Percentiles rank a stretch among this genome's conserved stretches.
Evolutionary conservation across 2,888 invertebrate species (phyloP).

Genomic region (Minunthozetes semirufus): DNA sequence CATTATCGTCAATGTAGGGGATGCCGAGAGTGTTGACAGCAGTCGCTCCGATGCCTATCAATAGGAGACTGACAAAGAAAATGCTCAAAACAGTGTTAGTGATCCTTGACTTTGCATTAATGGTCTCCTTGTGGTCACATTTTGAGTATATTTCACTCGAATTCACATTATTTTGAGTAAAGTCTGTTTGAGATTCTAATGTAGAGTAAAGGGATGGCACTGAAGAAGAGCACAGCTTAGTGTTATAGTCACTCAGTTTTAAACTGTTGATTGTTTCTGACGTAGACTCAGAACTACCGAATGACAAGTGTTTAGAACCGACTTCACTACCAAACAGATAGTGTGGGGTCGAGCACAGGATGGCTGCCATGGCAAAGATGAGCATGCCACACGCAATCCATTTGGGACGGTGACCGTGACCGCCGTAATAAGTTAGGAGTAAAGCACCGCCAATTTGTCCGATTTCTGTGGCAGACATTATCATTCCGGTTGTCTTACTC

Average conservation of each 20-base stretch:
- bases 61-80: conserved; percentile 76
- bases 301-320: not conserved
- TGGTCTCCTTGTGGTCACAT: conserved; percentile 30
- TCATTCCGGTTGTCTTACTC: conserved; percentile 79
- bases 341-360: conserved; percentile 80
- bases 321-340: conserved; percentile 57
- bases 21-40: conserved; percentile 86
- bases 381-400: conserved; percentile 92
- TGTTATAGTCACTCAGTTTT: conserved; percentile 9
- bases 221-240: not conserved
- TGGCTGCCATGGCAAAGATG: conserved; percentile 73
- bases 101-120: conserved; percentile 37
- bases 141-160: not conserved
- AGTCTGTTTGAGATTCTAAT: not conserved
- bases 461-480: conserved; percentile 84
- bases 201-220: not conserved
- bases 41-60: conserved; percentile 85
- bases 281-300: not conserved
- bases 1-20: conserved; percentile 88
- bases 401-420: conserved; percentile 81
- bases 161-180: not conserved
- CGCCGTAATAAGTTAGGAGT: conserved; percentile 78
- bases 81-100: conserved; percentile 65
- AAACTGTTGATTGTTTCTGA: not conserved
- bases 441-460: conserved; percentile 85